phyloP scores from a whole-genome alignment of 2,888 invertebrate genomes.

The Cerceris ruficornis region DNA sequence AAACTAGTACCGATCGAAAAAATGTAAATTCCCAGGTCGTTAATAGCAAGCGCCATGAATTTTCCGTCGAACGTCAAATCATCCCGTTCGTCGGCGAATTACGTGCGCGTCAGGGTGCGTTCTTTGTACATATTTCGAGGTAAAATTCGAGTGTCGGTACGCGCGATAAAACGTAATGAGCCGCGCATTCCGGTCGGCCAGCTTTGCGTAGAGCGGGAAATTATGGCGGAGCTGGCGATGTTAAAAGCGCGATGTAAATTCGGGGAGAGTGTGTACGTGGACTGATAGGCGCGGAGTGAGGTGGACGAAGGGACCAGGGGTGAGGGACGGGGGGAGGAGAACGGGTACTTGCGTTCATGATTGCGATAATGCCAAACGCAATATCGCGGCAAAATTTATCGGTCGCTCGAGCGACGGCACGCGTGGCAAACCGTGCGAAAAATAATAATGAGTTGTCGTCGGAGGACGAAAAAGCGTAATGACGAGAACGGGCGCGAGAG shows the following conservation, averaged over 20 bases:
- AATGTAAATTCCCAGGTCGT: slow-evolving; percentile 28
- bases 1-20: background rate
- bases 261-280: slow-evolving; percentile 35
- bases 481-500: slow-evolving; percentile 30
- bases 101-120: slow-evolving; percentile 48
- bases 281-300: background rate
- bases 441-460: slow-evolving; percentile 62
- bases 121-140: slow-evolving; percentile 61
- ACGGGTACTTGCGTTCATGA: slow-evolving; percentile 59
- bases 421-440: slow-evolving; percentile 59
- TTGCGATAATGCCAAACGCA: slow-evolving; percentile 73
- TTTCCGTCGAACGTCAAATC: slow-evolving; percentile 59
- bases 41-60: slow-evolving; percentile 52
- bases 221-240: slow-evolving; percentile 60
- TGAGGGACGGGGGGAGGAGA: slow-evolving; percentile 21
- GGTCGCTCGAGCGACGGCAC: slow-evolving; percentile 58
- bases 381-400: slow-evolving; percentile 72
- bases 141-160: slow-evolving; percentile 62
- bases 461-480: slow-evolving; percentile 49
- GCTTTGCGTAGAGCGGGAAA: slow-evolving; percentile 55
- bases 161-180: slow-evolving; percentile 61
- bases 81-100: slow-evolving; percentile 56
- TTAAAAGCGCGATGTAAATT: slow-evolving; percentile 71
- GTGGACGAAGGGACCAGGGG: background rate
- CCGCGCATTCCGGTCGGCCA: slow-evolving; percentile 59